Evolutionary conservation across 2,113 vertebrate genomes (phyloP), one percentile per base, ranked within the genome.

Genomic region (Xiphophorus hellerii): DNA sequence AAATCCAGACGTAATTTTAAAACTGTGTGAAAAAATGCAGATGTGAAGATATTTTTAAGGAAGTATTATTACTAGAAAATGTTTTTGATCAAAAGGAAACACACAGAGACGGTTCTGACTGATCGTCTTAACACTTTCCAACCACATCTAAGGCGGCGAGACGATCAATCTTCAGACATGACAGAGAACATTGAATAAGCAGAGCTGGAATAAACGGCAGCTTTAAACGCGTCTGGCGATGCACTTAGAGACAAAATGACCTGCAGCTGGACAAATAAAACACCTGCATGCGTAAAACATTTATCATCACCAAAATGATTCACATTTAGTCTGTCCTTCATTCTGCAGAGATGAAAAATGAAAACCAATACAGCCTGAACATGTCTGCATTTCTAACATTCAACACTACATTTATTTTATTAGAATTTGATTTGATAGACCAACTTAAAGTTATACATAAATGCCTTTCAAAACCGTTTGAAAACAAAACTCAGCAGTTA

Each of bases 41-140:
- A 91, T 93, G 88, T 91, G 86, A 68, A 80, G 84, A 84, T 90
- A 74, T 35, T 35, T 35, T 86, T 82, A 68, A 72, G 81, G 39
- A 67, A 68, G 90, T 78, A 87, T 74, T 84, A 86, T 74, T 85
- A 87, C 74, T 42, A 30, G 44, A 84, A 85, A 54, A 89, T 69
- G 78, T 90, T 92, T 78, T 92, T 90, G 86, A 93, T 92, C 90
- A 89, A 92, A 89, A 93, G 91, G 92, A 74, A 82, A 87, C 83
- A 76, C 82, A 91, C 87, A 79, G 88, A 84, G 84, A 63, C 30
- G 5, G 65, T 80, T 74, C 76, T 2, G 78, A 84, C 82, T 88
- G 86, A 90, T 85, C 87, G 88, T 87, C 83, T 66, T 69, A 81
- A 83, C 65, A 73, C 76, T 83, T 31, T 37, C 78, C 82, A 83